Conservation (phyloP, 2,888 invertebrate genomes). For the Sthenelais limicola region DNA sequence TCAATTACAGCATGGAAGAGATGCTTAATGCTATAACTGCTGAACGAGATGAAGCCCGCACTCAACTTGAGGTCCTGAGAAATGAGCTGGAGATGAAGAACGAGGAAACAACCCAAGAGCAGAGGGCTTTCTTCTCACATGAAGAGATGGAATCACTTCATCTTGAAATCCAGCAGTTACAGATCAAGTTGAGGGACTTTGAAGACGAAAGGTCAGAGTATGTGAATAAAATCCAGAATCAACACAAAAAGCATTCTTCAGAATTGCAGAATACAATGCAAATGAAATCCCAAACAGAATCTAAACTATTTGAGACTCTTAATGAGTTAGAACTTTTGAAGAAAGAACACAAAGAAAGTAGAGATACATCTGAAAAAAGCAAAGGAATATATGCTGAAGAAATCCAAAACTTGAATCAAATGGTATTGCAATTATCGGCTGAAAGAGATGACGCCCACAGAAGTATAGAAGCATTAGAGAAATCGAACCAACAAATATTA, state of each 20-base stretch:
- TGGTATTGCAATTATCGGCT: background rate
- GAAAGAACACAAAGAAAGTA: no score
- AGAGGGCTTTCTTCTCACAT: no score
- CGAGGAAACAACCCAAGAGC: slow-evolving; percentile 9
- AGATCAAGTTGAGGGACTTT: slow-evolving; percentile 1
- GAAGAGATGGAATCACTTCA: background rate
- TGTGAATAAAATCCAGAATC: background rate
- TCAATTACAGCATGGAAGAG: slow-evolving; percentile 21
- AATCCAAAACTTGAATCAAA: no score
- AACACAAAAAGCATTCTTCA: background rate
- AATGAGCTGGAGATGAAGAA: background rate
- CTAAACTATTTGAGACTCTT: no score
- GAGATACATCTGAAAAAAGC: no score
- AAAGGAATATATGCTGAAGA: no score
- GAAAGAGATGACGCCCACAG: slow-evolving; percentile 22
- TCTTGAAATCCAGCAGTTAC: background rate
- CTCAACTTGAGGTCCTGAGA: no score
- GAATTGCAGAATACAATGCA: background rate
- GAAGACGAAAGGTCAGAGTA: slow-evolving; percentile 10
- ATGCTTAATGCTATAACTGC: slow-evolving; percentile 20
- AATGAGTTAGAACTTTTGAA: background rate
- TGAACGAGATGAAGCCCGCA: slow-evolving; percentile 41
- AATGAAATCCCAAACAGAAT: no score
- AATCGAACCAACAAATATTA: no score
- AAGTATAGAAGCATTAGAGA: background rate